Conservation (phyloP, 2,797 vertebrate genomes). For the Pseudotriccus pelzelni region DNA sequence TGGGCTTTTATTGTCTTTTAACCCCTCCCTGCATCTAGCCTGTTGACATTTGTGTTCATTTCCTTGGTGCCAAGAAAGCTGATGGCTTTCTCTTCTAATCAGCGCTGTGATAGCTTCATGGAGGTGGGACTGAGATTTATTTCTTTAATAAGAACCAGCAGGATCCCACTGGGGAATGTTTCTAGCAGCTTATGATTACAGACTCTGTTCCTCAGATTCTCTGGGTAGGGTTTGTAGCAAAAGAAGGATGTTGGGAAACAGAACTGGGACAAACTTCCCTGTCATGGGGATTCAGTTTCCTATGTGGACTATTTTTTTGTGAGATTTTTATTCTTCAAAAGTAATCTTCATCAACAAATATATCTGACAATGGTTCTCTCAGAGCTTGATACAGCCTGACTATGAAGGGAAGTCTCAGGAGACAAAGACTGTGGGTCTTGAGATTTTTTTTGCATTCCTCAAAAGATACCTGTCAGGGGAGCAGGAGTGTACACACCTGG, state of each 20-base stretch:
- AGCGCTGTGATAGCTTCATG: not conserved
- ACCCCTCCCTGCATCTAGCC: not conserved
- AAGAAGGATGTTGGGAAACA: constrained; percentile 7
- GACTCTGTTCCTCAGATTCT: not conserved
- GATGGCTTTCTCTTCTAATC: constrained; percentile 28
- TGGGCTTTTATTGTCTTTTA: not conserved
- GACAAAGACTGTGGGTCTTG: not conserved
- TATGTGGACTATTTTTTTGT: not conserved
- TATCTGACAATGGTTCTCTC: not conserved
- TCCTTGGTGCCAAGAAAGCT: constrained; percentile 36
- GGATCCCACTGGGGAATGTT: constrained; percentile 41
- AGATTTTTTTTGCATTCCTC: not conserved
- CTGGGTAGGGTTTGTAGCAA: not conserved
- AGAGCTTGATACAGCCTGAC: not conserved
- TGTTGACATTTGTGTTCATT: constrained; percentile 39
- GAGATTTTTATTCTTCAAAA: not conserved
- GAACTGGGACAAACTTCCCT: not conserved
- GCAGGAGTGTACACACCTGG: not conserved
- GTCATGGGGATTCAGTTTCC: not conserved
- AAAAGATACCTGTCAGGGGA: not conserved
- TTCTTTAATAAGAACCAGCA: constrained; percentile 69
- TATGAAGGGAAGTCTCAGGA: not conserved
- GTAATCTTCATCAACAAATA: not conserved
- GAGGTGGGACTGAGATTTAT: constrained; percentile 65
- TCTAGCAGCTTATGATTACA: constrained; percentile 52